Base-by-base conservation (phyloP, 2,888 invertebrate species). In the Volucella zonaria region DNA sequence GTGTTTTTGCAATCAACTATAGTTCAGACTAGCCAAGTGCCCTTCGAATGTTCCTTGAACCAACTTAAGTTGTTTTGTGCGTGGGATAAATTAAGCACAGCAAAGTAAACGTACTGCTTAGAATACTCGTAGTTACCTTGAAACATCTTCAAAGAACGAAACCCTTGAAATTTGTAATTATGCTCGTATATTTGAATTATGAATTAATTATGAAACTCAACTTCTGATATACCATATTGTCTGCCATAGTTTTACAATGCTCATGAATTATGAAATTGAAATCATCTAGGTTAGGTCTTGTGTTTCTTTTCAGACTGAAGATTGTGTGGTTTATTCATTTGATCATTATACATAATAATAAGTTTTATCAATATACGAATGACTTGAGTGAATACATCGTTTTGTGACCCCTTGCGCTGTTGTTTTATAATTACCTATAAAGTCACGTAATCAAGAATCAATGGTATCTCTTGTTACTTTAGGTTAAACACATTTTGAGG, bases 91-190 rank as follows among this genome's bases (percentile, higher is more conserved):
- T 11, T n/a, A 12, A 42, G 6, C 9, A 49, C 15, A 47, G 11
- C 47, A 14, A 49, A 38, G 14, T 9, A 12, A 59, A 62, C 62
- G 73, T 62, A 52, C 52, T 38, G n/a, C 12, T 14, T 52, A 62
- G 51, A 71, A n/a, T 59, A 10, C 42, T 47, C 49, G 38, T 40
- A 61, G 62, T 74, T 62, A 31, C 31, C 54, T 68, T 18, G 15
- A 56, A 64, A 23, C 31, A 10, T 66, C 42, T 49, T 15, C 31
- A 64, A 51, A 40, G 43, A 74, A 68, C 52, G 38, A 62, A 18
- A 43, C n/a, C 43, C 43, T 43, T 75, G 68, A 80, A 80, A 80
- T 80, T 80, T 75, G 68, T 80, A 47, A 75, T 31, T 31, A 31
- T 31, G 6, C 31, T 31, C 31, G 31, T 47, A 10, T 11, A 14